Percentiles rank a stretch among this genome's conserved stretches.
Conservation (phyloP, 2,797 vertebrate genomes). For the Pelochelys cantorii region DNA sequence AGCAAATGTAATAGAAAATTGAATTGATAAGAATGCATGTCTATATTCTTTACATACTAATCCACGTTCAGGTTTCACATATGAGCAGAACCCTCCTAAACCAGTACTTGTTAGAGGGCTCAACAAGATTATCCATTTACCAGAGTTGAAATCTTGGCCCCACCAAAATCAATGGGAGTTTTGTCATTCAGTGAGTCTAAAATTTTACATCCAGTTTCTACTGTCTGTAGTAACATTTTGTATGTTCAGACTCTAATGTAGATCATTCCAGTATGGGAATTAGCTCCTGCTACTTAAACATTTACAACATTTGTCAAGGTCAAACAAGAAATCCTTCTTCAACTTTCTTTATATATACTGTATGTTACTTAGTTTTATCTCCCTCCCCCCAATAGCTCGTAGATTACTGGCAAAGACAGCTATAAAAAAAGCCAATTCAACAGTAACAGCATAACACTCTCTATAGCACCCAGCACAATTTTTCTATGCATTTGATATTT, state of each 20-base stretch:
- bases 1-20: background rate
- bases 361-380: background rate
- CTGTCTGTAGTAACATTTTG: constrained; percentile 14
- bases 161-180: background rate
- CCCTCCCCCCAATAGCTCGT: background rate
- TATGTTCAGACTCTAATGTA: constrained; percentile 3
- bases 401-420: background rate
- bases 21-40: background rate
- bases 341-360: background rate
- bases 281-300: constrained; percentile 20
- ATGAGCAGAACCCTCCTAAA: background rate
- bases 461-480: background rate
- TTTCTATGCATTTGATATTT: background rate
- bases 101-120: background rate
- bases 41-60: background rate
- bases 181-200: background rate
- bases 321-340: background rate
- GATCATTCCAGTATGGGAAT: background rate
- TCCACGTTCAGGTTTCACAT: background rate
- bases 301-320: constrained; percentile 27
- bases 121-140: background rate
- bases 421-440: background rate
- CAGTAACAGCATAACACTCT: background rate
- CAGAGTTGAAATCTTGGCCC: background rate
- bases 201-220: background rate